These are phyloP conservation scores for Lottia gigantea DNA, from an alignment of 2,888 invertebrate species.

Conservation along the genomic window DNA sequence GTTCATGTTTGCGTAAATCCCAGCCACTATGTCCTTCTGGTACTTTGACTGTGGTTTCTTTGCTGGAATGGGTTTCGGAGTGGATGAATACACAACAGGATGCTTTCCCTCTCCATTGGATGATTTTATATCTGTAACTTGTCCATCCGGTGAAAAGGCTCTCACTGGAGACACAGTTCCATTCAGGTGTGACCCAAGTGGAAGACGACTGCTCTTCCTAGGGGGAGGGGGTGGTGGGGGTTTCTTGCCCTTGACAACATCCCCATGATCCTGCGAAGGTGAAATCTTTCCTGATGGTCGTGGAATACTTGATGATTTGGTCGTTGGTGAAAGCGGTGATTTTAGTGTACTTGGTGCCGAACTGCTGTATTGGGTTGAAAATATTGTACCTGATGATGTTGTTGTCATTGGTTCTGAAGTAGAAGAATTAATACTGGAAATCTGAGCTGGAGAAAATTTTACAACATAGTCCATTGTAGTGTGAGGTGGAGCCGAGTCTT, in stretches of 20 bases:
- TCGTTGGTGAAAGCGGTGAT: not conserved
- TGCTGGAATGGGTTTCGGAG: conserved; percentile 39
- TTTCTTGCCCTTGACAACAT: conserved; percentile 46
- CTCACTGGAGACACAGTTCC: conserved; percentile 29
- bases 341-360: conserved; percentile 16
- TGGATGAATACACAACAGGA: conserved; percentile 34
- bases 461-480: conserved; percentile 31
- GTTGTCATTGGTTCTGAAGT: conserved; percentile 4
- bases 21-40: conserved; percentile 48
- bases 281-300: conserved; percentile 14
- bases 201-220: conserved; percentile 51
- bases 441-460: conserved; percentile 28
- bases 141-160: conserved; percentile 21
- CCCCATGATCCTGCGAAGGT: conserved; percentile 18
- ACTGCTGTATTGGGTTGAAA: conserved; percentile 2
- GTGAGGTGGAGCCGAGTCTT: conserved; percentile 19
- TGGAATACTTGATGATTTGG: conserved; percentile 23
- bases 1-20: conserved; percentile 49
- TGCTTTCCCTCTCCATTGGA: conserved; percentile 21
- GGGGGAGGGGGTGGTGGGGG: conserved; percentile 65
- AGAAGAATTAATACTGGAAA: conserved; percentile 24
- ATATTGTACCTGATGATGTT: not conserved
- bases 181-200: conserved; percentile 37
- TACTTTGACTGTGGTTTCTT: conserved; percentile 40
- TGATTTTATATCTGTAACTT: conserved; percentile 16